Evolutionary conservation across 2,113 vertebrate species (phyloP), one percentile per base, ranked within the genome.

Genomic region (Ibidorhyncha struthersii): DNA sequence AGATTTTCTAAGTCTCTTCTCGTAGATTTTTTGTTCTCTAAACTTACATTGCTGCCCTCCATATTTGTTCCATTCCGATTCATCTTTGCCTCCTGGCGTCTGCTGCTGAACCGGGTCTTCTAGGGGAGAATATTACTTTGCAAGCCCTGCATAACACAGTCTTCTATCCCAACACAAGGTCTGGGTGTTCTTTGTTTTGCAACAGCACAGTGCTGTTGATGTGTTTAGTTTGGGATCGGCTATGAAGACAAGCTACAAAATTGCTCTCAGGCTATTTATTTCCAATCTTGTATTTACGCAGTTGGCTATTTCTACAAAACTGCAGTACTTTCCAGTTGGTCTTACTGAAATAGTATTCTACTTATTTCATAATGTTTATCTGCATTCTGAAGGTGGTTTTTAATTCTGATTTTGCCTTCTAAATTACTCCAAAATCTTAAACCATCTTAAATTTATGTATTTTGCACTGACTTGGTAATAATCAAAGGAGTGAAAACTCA

Each of bases 51-150:
- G 40, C 41, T 67, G 71, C 43, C 25, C 21, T 55, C 47, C 0
- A 0, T 18, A 14, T 36, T 20, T 58, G 15, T 85, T 82, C 71
- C 43, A 43, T 47, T 71, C 38, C 40, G 61, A 29, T 72, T 71
- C 21, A 3, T 18, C 10, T 38, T 59, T 77, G 43, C 47, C 47
- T 65, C 0, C 0, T 32, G 72, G n/a, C 53, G 40, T 49, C 41
- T 6, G 4, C 27, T 72, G 63, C 67, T 67, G 69, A 55, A 58
- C 40, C 8, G 47, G 14, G 8, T 43, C 12, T 78, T 62, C 13
- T 8, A 0, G 2, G 12, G 20, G 14, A 65, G 45, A 53, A 7
- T 8, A 8, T 17, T 17, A 17, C 16, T 56, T 10, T 43, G 20
- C 34, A 65, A 87, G 34, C 29, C 38, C 36, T 43, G 18, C 1